Conservation (phyloP, 2,888 invertebrate genomes). For the Amiota communis region DNA sequence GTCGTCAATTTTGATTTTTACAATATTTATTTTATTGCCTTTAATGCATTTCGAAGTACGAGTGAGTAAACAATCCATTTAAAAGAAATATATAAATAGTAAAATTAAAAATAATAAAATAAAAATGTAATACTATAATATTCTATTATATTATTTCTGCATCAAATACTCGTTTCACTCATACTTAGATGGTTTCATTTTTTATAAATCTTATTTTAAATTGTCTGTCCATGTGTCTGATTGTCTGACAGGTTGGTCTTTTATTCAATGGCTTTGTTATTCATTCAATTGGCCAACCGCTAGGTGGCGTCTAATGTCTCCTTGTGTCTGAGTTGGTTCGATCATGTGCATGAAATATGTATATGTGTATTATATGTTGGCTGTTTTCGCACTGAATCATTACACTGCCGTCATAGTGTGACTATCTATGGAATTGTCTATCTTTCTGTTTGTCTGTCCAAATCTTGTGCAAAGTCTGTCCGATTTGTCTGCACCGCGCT, state of each 20-base stretch:
- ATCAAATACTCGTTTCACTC: too few species aligned
- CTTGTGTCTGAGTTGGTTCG: not conserved
- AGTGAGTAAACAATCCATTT: too few species aligned
- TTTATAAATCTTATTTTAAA: too few species aligned
- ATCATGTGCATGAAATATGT: constrained; percentile 32
- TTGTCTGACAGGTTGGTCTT: constrained; percentile 62
- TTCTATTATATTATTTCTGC: too few species aligned
- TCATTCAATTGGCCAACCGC: constrained; percentile 43
- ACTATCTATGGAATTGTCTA: not conserved
- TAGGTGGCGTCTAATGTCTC: constrained; percentile 58
- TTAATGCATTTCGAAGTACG: constrained; percentile 57
- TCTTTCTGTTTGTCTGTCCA: not conserved
- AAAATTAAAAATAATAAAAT: not conserved
- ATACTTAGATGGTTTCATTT: too few species aligned
- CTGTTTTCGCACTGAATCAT: constrained; percentile 66
- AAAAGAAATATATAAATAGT: too few species aligned
- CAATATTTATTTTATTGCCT: constrained; percentile 61
- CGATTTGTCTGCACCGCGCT: constrained; percentile 55
- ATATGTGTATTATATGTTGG: constrained; percentile 39
- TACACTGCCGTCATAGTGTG: constrained; percentile 31
- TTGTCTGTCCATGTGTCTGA: constrained; percentile 36
- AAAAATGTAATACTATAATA: constrained; percentile 3
- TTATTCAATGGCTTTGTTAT: constrained; percentile 31
- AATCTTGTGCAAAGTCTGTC: constrained; percentile 30
- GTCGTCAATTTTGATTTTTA: constrained; percentile 62